phyloP scores from a whole-genome alignment of 2,797 vertebrate genomes.

The Cryptoblepharus egeriae region DNA sequence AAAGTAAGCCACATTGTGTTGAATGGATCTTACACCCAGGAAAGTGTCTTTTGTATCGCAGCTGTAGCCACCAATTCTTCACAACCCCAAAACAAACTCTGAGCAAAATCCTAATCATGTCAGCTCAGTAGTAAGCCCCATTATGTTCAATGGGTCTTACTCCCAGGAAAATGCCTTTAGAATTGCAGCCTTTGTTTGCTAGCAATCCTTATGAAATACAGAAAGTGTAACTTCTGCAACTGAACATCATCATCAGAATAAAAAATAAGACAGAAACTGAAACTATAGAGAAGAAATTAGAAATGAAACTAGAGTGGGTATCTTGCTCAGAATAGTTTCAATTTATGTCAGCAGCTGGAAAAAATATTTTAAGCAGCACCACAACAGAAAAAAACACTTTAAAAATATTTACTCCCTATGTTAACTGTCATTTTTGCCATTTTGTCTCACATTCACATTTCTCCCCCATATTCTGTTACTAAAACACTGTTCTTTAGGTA shows the following conservation, averaged over 20 bases:
- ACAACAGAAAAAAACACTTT: conserved; percentile 24
- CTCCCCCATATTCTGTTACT: neutral
- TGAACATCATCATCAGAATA: conserved; percentile 41
- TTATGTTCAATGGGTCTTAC: no score
- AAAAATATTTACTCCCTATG: neutral
- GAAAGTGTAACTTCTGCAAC: conserved; percentile 52
- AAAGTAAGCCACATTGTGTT: no score
- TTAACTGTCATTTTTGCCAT: neutral
- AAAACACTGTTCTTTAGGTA: neutral
- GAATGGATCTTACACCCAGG: no score
- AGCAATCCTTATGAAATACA: conserved; percentile 19
- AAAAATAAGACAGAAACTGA: conserved; percentile 63
- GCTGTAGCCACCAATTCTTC: neutral
- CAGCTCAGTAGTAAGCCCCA: no score
- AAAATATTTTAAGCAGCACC: conserved; percentile 42
- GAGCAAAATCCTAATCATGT: no score
- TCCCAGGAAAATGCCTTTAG: no score
- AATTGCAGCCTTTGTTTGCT: neutral
- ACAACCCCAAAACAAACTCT: neutral
- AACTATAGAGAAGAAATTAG: conserved; percentile 56
- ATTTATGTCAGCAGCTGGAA: conserved; percentile 36
- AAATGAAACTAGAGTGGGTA: conserved; percentile 40
- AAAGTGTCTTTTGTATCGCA: no score
- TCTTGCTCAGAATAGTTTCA: conserved; percentile 60
- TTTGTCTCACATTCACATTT: neutral